A percentile compares a stretch with the other conserved stretches of the same genome.
Evolutionary conservation across 2,113 vertebrate genomes (phyloP).

Genomic region (Neopipo cinnamomea): DNA sequence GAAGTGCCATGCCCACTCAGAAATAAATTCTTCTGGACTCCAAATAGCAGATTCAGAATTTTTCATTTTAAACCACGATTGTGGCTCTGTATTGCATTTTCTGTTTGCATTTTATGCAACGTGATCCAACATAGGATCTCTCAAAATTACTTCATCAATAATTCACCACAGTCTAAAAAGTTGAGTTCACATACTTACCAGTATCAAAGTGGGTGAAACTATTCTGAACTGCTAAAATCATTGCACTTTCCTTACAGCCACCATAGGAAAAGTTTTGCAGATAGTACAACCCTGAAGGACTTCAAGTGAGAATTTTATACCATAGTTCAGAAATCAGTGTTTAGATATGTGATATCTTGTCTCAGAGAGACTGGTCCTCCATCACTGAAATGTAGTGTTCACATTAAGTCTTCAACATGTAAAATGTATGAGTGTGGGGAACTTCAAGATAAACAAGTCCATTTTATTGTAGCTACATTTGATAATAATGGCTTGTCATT

Average conservation of each 20-base stretch:
- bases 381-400: neutral
- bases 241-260: neutral
- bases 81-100: neutral
- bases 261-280: neutral
- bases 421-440: neutral
- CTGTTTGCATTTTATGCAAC: neutral
- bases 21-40: neutral
- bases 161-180: neutral
- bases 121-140: neutral
- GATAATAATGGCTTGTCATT: neutral
- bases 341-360: neutral
- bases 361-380: neutral
- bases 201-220: neutral
- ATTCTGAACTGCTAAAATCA: neutral
- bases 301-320: neutral
- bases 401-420: neutral
- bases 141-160: neutral
- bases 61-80: neutral
- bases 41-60: neutral
- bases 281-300: neutral
- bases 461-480: neutral
- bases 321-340: neutral
- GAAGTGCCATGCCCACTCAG: neutral
- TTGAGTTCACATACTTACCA: neutral
- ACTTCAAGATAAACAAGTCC: neutral